A percentile compares a stretch with the other conserved stretches of the same genome.
Evolutionary conservation across 1,140 invertebrate species (phyloP).

Genomic region (Ditylenchus dipsaci): DNA sequence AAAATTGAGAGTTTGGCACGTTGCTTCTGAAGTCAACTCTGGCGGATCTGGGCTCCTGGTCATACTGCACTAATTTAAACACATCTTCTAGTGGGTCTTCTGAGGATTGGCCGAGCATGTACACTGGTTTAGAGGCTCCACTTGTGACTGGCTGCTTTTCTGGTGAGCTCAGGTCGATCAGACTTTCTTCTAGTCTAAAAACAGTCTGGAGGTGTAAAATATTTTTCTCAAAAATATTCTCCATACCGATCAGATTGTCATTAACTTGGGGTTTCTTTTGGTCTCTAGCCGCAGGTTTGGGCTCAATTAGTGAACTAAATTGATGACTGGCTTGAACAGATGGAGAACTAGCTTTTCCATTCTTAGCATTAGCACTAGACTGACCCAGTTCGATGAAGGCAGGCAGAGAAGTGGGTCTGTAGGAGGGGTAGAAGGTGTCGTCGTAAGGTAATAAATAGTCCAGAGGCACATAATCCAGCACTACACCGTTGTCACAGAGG

Average conservation of each 20-base stretch:
- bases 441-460: conserved; percentile 22
- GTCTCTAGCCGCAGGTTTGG: neutral
- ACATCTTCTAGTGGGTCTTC: neutral
- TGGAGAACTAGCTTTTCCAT: neutral
- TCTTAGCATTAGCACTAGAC: neutral
- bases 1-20: neutral
- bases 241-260: neutral
- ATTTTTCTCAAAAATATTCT: neutral
- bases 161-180: conserved; percentile 1
- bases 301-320: neutral
- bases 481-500: conserved; percentile 34
- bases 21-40: neutral
- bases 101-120: too few relatives aligned
- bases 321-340: neutral
- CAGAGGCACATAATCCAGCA: conserved; percentile 19
- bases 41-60: conserved; percentile 2
- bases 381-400: neutral
- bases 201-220: neutral
- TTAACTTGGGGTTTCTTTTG: neutral
- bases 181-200: neutral
- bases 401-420: neutral
- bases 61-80: conserved; percentile 9
- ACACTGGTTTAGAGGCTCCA: neutral
- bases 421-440: conserved; percentile 5
- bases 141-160: neutral